Percentiles rank a stretch among this genome's conserved stretches.
Conservation (phyloP, 64 coral and sea anemone genomes). For the Actinia tenebrosa region DNA sequence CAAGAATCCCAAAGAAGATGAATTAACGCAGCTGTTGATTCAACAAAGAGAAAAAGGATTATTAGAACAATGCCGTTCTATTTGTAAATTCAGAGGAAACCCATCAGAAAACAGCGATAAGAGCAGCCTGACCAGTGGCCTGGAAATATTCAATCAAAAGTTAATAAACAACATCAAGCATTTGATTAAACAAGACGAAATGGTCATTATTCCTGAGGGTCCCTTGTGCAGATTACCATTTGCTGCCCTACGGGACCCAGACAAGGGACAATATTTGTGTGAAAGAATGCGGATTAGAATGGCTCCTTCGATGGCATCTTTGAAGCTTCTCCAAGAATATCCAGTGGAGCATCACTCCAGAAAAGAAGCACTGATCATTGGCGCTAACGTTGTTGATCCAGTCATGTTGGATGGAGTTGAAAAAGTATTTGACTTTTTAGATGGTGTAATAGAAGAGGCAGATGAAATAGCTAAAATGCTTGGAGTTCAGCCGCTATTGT, state of each 20-base stretch:
- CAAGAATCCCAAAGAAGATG: neutral
- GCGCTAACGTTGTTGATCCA: neutral
- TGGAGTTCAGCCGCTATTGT: too few species aligned
- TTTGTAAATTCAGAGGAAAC: neutral
- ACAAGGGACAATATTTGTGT: neutral
- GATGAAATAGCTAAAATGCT: too few species aligned
- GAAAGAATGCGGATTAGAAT: neutral
- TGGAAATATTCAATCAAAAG: neutral
- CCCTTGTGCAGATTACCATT: neutral
- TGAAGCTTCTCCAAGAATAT: neutral
- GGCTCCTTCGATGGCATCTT: neutral
- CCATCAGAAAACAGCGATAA: neutral
- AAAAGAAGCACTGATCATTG: neutral
- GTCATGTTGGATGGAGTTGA: neutral
- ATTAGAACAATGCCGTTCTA: neutral
- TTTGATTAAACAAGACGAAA: neutral
- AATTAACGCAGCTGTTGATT: neutral
- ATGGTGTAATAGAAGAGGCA: too few species aligned
- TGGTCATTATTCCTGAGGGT: neutral
- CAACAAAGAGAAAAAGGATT: neutral
- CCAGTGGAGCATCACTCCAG: neutral
- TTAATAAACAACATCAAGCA: neutral
- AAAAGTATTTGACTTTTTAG: neutral
- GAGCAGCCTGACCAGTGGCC: neutral
- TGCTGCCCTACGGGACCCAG: conserved; percentile 4